Evolutionary conservation across 2,113 vertebrate genomes (phyloP).

Genomic region (Corydoras maculifer): DNA sequence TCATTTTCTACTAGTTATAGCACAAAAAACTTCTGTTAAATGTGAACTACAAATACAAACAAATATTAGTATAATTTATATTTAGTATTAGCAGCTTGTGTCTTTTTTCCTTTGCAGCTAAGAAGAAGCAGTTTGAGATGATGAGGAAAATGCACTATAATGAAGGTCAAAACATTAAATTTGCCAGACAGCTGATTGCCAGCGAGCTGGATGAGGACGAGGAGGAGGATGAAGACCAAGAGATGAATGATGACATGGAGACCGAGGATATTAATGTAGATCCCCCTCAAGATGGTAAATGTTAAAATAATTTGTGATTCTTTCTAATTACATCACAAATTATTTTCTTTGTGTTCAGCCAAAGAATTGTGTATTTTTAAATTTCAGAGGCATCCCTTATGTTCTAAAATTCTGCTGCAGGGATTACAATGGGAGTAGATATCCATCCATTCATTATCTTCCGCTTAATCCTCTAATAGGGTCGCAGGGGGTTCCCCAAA

Average conservation of each 20-base stretch:
- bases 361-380: too few species aligned
- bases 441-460: too few species aligned
- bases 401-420: too few species aligned
- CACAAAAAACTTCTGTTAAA: too few species aligned
- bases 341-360: too few species aligned
- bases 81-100: neutral
- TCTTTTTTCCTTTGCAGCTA: slow-evolving; percentile 62
- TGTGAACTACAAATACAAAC: too few species aligned
- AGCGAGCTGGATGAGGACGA: slow-evolving; percentile 78
- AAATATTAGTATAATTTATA: too few species aligned
- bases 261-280: slow-evolving; percentile 72
- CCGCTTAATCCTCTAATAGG: too few species aligned
- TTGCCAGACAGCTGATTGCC: slow-evolving; percentile 89
- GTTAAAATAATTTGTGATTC: neutral
- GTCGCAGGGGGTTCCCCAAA: too few species aligned
- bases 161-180: slow-evolving; percentile 90
- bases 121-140: slow-evolving; percentile 92
- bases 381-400: too few species aligned
- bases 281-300: slow-evolving; percentile 66
- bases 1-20: too few species aligned
- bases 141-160: slow-evolving; percentile 98
- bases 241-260: slow-evolving; percentile 79
- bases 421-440: too few species aligned
- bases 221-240: slow-evolving; percentile 69
- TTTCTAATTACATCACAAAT: neutral